These are phyloP conservation scores for Lamproptera curius DNA, from an alignment of 2,888 invertebrate species.

Conservation along the genomic window DNA sequence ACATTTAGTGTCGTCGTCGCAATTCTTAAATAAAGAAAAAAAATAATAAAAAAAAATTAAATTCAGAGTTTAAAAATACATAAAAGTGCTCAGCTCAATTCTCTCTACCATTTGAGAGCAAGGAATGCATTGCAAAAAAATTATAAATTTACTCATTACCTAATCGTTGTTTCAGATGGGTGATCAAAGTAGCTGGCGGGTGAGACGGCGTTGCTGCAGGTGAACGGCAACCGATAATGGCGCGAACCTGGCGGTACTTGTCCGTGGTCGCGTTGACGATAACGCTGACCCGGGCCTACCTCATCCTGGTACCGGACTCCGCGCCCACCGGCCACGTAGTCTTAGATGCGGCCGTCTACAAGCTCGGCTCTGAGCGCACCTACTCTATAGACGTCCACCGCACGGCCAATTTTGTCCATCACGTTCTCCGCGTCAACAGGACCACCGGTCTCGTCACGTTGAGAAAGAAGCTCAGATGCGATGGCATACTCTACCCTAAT, in stretches of 20 bases:
- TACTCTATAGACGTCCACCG: constrained; percentile 89
- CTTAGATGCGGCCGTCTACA: constrained; percentile 89
- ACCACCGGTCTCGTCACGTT: constrained; percentile 87
- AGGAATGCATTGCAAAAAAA: no score
- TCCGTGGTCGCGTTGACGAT: constrained; percentile 47
- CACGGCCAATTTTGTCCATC: constrained; percentile 89
- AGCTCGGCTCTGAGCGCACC: constrained; percentile 86
- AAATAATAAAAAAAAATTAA: no score
- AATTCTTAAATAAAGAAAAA: no score
- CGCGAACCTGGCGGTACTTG: constrained; percentile 46
- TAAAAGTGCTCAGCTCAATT: no score
- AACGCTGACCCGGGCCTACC: constrained; percentile 64
- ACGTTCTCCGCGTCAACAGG: constrained; percentile 85
- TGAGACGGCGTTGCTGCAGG: constrained; percentile 65
- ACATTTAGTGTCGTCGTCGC: no score
- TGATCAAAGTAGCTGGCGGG: constrained; percentile 43
- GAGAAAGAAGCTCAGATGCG: constrained; percentile 84
- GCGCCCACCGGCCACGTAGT: constrained; percentile 82
- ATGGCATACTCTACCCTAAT: constrained; percentile 89
- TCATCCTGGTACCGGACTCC: constrained; percentile 79
- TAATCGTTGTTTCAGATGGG: constrained; percentile 53
- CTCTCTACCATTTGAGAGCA: no score
- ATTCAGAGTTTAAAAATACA: no score
- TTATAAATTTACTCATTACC: no score
- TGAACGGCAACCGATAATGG: constrained; percentile 48